phyloP scores from a whole-genome alignment of 2,888 invertebrate genomes.

The Osmoderma eremita region DNA sequence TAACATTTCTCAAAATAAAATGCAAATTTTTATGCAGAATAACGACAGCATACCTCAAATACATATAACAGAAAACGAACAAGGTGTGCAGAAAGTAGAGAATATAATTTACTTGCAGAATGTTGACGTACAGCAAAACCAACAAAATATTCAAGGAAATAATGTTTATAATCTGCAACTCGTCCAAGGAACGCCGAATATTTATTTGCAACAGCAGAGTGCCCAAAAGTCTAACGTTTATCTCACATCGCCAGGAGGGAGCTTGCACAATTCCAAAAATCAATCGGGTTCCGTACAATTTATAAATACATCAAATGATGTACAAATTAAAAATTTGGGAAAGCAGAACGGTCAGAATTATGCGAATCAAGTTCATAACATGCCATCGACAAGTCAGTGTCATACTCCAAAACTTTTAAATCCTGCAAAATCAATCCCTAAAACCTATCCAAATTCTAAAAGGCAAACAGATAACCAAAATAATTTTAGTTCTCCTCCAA shows the following conservation, averaged over 20 bases:
- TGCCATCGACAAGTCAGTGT: too few relatives aligned
- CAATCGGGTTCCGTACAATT: too few relatives aligned
- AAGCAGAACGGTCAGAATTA: too few relatives aligned
- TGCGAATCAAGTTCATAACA: too few relatives aligned
- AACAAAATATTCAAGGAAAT: not conserved
- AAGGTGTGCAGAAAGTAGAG: slow-evolving; percentile 29
- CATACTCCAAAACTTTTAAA: too few relatives aligned
- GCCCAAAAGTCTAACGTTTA: not conserved
- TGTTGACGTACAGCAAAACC: slow-evolving; percentile 8
- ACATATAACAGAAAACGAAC: slow-evolving; percentile 37
- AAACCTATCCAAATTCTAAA: not conserved
- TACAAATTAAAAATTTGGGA: too few relatives aligned
- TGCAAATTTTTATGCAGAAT: slow-evolving; percentile 30
- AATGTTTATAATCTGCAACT: slow-evolving; percentile 33
- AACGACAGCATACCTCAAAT: slow-evolving; percentile 36
- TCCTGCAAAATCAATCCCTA: too few relatives aligned
- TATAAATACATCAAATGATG: too few relatives aligned
- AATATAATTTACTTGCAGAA: slow-evolving; percentile 37
- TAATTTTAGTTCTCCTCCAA: not conserved
- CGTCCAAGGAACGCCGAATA: slow-evolving; percentile 12
- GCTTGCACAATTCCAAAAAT: too few relatives aligned
- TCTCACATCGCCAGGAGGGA: not conserved
- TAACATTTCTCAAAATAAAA: slow-evolving; percentile 13
- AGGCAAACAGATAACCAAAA: not conserved
- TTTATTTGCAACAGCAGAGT: not conserved